Evolutionary conservation across 2,888 invertebrate species (phyloP).

Genomic region (Melanophora roralis): DNA sequence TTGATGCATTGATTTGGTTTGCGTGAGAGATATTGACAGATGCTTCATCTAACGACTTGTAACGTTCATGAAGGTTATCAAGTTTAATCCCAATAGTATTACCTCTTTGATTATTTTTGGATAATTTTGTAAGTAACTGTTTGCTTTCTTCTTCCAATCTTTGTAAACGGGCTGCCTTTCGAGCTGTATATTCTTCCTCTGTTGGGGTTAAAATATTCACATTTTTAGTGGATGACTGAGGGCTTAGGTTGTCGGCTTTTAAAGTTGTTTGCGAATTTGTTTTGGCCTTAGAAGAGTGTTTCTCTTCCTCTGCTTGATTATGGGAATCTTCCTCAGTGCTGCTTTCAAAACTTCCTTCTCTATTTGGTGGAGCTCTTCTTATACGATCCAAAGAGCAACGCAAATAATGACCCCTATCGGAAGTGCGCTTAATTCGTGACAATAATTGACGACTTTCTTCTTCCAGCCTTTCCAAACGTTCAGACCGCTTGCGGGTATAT

Average conservation of each 20-base stretch:
- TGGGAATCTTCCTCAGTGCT: slow-evolving; percentile 71
- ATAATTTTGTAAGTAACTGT: slow-evolving; percentile 79
- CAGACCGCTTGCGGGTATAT: slow-evolving; percentile 74
- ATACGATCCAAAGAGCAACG: slow-evolving; percentile 72
- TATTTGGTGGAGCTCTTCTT: slow-evolving; percentile 66
- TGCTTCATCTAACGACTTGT: slow-evolving; percentile 56
- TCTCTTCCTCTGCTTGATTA: slow-evolving; percentile 41
- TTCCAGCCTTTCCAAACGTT: slow-evolving; percentile 80
- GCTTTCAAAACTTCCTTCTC: slow-evolving; percentile 74
- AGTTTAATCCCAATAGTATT: slow-evolving; percentile 67
- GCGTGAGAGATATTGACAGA: not conserved
- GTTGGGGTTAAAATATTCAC: slow-evolving; percentile 69
- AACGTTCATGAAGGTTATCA: slow-evolving; percentile 72
- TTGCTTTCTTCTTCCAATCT: slow-evolving; percentile 89
- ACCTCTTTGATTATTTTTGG: slow-evolving; percentile 70
- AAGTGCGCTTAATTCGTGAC: slow-evolving; percentile 85
- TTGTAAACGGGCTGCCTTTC: slow-evolving; percentile 71
- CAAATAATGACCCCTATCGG: slow-evolving; percentile 77
- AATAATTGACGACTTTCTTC: slow-evolving; percentile 89
- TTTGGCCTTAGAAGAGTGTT: not conserved
- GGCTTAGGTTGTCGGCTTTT: not conserved
- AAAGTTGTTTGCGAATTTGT: not conserved
- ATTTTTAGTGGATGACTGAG: slow-evolving; percentile 2
- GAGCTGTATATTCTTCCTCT: slow-evolving; percentile 71
- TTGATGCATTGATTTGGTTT: not conserved